phyloP scores from a whole-genome alignment of 2,797 vertebrate genomes.

The Lindbergichthys nudifrons region DNA sequence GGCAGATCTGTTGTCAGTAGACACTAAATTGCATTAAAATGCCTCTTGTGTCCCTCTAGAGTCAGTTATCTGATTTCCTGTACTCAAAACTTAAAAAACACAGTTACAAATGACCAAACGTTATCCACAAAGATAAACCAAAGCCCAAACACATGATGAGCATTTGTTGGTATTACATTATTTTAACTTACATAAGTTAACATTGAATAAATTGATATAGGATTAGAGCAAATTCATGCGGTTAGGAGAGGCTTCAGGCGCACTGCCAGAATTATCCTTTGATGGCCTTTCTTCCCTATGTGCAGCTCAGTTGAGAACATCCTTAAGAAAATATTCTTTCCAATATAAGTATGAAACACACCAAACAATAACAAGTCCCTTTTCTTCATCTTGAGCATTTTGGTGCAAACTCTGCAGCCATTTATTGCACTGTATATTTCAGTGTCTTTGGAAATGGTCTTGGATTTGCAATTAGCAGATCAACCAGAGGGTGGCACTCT shows the following conservation, averaged over 20 bases:
- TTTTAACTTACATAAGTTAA: slow-evolving; percentile 9
- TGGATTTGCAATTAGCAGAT: slow-evolving; percentile 25
- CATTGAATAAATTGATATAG: not conserved
- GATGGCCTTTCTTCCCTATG: not conserved
- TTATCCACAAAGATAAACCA: not conserved
- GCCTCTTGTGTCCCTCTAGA: slow-evolving; percentile 31
- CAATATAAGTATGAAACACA: slow-evolving; percentile 20
- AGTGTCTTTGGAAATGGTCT: not conserved
- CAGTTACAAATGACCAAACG: not conserved
- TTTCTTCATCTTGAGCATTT: not conserved
- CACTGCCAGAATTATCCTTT: slow-evolving; percentile 3
- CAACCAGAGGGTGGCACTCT: slow-evolving; percentile 74
- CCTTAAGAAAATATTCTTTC: slow-evolving; percentile 3
- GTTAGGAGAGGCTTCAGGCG: slow-evolving; percentile 11
- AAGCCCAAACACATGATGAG: not conserved
- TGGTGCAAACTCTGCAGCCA: not conserved
- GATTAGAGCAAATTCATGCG: slow-evolving; percentile 26
- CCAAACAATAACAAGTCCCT: slow-evolving; percentile 6
- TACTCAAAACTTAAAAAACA: slow-evolving; percentile 2
- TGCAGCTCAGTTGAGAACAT: slow-evolving; percentile 2
- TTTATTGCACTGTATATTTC: not conserved
- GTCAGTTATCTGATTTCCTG: slow-evolving; percentile 18
- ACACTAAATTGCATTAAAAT: slow-evolving; percentile 4
- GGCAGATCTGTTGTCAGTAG: not conserved
- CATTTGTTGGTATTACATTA: not conserved